phyloP scores from a whole-genome alignment of 2,113 vertebrate species.

The Blennius ocellaris region DNA sequence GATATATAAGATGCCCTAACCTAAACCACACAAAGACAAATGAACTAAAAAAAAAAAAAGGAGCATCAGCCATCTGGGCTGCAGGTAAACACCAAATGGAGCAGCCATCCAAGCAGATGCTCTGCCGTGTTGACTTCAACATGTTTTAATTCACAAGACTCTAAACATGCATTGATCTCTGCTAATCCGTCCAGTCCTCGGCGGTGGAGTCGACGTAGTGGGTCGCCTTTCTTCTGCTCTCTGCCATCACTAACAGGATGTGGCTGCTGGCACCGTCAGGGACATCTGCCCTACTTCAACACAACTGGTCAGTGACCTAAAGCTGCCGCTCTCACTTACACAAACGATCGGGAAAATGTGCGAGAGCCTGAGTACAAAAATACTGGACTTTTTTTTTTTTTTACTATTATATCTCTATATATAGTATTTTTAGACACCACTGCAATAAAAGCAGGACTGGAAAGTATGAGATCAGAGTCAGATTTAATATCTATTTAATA shows the following conservation, averaged over 20 bases:
- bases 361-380: not conserved
- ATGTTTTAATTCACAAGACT: slow-evolving; percentile 7
- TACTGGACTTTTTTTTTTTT: not conserved
- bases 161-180: not conserved
- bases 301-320: slow-evolving; percentile 31
- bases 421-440: not conserved
- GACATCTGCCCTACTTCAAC: slow-evolving; percentile 26
- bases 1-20: too few relatives aligned
- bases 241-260: slow-evolving; percentile 12
- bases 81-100: slow-evolving; percentile 8
- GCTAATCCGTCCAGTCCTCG: not conserved
- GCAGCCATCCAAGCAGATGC: slow-evolving; percentile 23
- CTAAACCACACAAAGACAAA: not conserved
- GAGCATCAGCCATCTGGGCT: slow-evolving; percentile 18
- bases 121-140: not conserved
- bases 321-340: slow-evolving; percentile 23
- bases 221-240: not conserved
- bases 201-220: not conserved
- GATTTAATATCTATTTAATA: slow-evolving; percentile 32
- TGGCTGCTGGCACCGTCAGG: slow-evolving; percentile 9
- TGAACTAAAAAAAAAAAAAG: slow-evolving; percentile 12
- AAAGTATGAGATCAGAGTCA: slow-evolving; percentile 21
- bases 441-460: slow-evolving; percentile 21
- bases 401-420: not conserved
- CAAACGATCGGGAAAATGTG: not conserved